Conservation (phyloP, 1,140 invertebrate species). For the Drosophila sulfurigaster region DNA sequence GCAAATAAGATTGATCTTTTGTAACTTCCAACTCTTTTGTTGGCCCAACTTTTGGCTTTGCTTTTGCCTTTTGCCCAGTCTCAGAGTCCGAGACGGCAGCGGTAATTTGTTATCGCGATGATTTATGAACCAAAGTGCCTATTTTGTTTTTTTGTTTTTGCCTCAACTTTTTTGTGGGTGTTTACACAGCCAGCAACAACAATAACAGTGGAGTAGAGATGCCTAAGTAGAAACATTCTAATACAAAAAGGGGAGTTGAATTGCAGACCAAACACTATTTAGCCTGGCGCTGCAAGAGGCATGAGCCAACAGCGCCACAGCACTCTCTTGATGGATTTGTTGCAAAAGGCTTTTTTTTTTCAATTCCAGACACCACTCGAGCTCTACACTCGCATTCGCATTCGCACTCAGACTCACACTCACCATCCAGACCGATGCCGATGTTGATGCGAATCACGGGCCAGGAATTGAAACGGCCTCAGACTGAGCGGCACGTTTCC, state of each 20-base stretch:
- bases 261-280: conserved; percentile 15
- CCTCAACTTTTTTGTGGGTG: conserved; percentile 71
- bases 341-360: conserved; percentile 33
- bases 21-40: conserved; percentile 79
- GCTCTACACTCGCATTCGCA: not conserved
- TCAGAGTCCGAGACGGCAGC: conserved; percentile 56
- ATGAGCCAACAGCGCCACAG: conserved; percentile 65
- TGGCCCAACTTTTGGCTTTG: conserved; percentile 23
- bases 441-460: conserved; percentile 60
- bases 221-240: conserved; percentile 61
- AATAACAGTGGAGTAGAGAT: conserved; percentile 9
- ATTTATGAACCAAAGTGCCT: conserved; percentile 76
- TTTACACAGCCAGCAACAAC: conserved; percentile 69
- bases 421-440: conserved; percentile 40
- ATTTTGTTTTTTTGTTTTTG: conserved; percentile 8
- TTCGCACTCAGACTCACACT: not conserved
- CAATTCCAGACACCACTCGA: conserved; percentile 54
- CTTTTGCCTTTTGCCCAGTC: not conserved
- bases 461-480: conserved; percentile 44
- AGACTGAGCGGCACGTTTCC: conserved; percentile 67
- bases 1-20: conserved; percentile 84
- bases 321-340: conserved; percentile 76
- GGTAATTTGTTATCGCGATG: conserved; percentile 84
- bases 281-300: conserved; percentile 18
- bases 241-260: conserved; percentile 34